Evolutionary conservation across 1,140 invertebrate species (phyloP).

Genomic region (Mercenaria mercenaria): DNA sequence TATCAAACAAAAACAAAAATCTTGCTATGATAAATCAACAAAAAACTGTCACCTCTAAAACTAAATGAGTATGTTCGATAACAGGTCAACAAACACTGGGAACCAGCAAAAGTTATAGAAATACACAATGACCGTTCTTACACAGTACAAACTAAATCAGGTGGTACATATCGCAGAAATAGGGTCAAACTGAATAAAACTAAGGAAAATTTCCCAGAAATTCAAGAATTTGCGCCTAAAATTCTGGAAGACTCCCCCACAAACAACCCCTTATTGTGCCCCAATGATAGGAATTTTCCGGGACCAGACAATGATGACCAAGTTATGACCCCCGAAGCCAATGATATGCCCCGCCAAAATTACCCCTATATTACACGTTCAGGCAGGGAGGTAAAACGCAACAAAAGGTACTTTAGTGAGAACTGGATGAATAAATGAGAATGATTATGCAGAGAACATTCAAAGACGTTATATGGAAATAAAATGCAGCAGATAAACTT

Average conservation of each 20-base stretch:
- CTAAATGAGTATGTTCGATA: background rate
- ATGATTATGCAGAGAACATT: background rate
- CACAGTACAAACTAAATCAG: constrained; percentile 2
- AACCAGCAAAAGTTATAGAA: constrained; percentile 18
- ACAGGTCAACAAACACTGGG: background rate
- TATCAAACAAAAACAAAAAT: background rate
- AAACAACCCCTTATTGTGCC: background rate
- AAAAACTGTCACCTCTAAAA: background rate
- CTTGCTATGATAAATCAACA: background rate
- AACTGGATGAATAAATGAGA: background rate
- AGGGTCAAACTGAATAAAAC: constrained; percentile 27
- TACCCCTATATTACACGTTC: background rate
- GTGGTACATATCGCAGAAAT: constrained; percentile 1
- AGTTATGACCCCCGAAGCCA: background rate
- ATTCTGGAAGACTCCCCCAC: background rate
- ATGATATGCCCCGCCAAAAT: constrained; percentile 4
- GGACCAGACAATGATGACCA: background rate
- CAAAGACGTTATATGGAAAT: no score
- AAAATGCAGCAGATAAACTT: no score
- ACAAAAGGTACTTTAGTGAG: constrained; percentile 1
- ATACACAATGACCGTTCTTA: constrained; percentile 15
- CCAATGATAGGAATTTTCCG: background rate
- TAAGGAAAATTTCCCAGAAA: constrained; percentile 19
- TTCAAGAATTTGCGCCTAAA: constrained; percentile 1
- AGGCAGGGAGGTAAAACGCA: background rate